Base-by-base conservation (phyloP, 2,113 vertebrate genomes). In the Coracopsis vasa region DNA sequence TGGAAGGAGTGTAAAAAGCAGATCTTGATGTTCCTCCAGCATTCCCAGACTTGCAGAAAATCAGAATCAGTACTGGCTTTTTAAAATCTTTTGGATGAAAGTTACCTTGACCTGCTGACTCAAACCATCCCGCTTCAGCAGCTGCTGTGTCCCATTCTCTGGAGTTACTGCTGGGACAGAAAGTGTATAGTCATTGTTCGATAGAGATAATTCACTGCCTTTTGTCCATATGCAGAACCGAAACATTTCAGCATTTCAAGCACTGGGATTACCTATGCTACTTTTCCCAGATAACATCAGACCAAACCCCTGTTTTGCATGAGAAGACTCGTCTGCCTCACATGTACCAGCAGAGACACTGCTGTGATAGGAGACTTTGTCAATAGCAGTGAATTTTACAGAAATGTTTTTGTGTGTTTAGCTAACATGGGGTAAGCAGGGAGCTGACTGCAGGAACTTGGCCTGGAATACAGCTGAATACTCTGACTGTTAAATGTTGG, bases 101-200 rank as follows among this genome's bases (percentile, higher is more conserved):
- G 72, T 92, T 94, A 88, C 80, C 69, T 86, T 94, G 67, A 60
- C 72, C 54, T 92, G 72, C 91, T 91, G 60, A 81, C 86, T 95
- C 86, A 78, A 75, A 44, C 35, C 56, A 12, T 50, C n/a, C 44
- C 44, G 79, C 66, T 90, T 84, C 9, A 54, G 86, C 73, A 92
- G 51, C 54, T 81, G 89, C 91, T 92, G 29, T 60, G 69, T 74
- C 47, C 42, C 13, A 4, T 47, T 67, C 47, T 87, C 7, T 21
- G 28, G 90, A 77, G 39, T 85, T 91, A 60, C 42, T 84, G 69
- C 66, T 85, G 83, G 77, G 84, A 75, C 56, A 86, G 60, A 86
- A 93, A 54, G 16, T 67, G 56, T 74, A 64, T 69, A 21, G 15
- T 82, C 74, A 69, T 89, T 3, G 0, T 80, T 14, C 39, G 58